Evolutionary conservation across 2,797 vertebrate species (phyloP).

Genomic region (Falco columbarius): DNA sequence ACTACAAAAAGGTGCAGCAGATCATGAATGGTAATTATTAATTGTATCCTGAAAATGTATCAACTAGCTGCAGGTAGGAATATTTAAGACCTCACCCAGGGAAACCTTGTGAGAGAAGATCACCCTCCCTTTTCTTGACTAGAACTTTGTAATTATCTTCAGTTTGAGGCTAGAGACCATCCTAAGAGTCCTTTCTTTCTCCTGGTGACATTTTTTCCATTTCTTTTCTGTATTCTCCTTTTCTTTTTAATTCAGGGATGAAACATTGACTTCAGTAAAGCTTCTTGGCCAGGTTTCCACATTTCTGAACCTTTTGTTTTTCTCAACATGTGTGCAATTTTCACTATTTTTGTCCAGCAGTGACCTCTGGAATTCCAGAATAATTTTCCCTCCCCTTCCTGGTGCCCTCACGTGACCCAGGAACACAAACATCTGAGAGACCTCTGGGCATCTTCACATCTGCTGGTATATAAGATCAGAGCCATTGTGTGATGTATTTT

Average conservation of each 20-base stretch:
- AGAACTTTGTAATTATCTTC: constrained; percentile 51
- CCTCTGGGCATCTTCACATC: constrained; percentile 83
- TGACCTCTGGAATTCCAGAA: constrained; percentile 85
- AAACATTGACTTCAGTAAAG: constrained; percentile 63
- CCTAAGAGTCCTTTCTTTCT: background rate
- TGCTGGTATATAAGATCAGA: constrained; percentile 78
- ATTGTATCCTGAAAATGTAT: background rate
- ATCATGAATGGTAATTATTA: background rate
- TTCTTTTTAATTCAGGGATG: constrained; percentile 25
- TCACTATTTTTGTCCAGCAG: constrained; percentile 80
- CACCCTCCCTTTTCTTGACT: constrained; percentile 26
- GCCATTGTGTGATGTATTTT: constrained; percentile 78
- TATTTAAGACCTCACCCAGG: background rate
- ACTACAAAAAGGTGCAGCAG: background rate
- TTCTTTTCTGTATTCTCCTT: background rate
- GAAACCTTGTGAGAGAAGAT: background rate
- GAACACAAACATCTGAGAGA: constrained; percentile 83
- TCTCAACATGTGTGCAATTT: constrained; percentile 88
- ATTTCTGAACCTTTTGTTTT: constrained; percentile 81
- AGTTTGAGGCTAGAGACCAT: constrained; percentile 33
- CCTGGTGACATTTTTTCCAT: background rate
- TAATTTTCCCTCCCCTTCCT: constrained; percentile 82
- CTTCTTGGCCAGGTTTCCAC: constrained; percentile 68
- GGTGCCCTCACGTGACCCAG: constrained; percentile 80
- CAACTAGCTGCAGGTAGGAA: background rate